These are phyloP conservation scores for Hydraecia micacea DNA, from an alignment of 2,888 invertebrate genomes.

Conservation along the genomic window DNA sequence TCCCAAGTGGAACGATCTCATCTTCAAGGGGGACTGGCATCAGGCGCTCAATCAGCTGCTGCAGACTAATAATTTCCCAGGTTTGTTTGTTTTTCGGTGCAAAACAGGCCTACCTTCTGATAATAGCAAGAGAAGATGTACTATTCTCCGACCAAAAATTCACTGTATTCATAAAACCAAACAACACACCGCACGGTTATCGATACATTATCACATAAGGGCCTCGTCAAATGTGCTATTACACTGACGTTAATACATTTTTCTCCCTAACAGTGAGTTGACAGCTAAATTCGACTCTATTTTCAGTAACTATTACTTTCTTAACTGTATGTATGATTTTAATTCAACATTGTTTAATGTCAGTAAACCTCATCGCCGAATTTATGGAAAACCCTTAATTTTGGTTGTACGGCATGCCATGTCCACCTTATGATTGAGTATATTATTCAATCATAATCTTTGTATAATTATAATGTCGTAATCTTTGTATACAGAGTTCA, in stretches of 20 bases:
- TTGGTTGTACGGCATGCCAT: not conserved
- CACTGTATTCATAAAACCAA: not conserved
- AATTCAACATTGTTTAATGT: not conserved
- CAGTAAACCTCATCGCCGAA: not conserved
- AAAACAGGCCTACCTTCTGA: not conserved
- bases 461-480: not conserved
- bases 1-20: slow-evolving; percentile 99
- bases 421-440: not conserved
- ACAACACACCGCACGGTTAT: not conserved
- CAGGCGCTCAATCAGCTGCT: slow-evolving; percentile 97
- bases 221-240: not conserved
- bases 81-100: not conserved
- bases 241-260: not conserved
- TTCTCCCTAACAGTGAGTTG: not conserved
- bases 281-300: not conserved
- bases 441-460: not conserved
- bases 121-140: not conserved
- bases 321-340: not conserved
- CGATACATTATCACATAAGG: not conserved
- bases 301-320: not conserved
- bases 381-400: not conserved
- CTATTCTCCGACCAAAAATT: not conserved
- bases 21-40: slow-evolving; percentile 98
- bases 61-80: slow-evolving; percentile 98
- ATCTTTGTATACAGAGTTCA: slow-evolving; percentile 92